Evolutionary conservation across 2,797 vertebrate species (phyloP), one percentile per base, ranked within the genome.

Genomic region (Zalophus californianus): DNA sequence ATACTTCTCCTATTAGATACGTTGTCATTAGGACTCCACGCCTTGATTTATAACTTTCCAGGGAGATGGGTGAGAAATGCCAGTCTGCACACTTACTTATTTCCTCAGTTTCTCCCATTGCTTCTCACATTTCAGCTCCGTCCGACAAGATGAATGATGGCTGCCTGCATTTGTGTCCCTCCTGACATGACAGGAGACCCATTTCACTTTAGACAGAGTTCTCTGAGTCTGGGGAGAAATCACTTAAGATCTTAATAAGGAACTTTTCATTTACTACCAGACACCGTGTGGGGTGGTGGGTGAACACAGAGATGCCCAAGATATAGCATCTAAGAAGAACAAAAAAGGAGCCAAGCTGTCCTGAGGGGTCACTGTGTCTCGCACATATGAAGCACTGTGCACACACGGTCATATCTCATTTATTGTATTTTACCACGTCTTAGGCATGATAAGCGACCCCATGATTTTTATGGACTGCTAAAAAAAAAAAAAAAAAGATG

Each of bases 351-450:
- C 41, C 50, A 13, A 52, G 23, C 72, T 64, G 1, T 32, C 20
- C 32, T 0, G 0, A 60, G 35, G 11, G 27, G 18, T 70, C 35
- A 8, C 41, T 3, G 0, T 38, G 32, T 23, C 68, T 35, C 2
- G 0, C 2, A 25, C 44, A 29, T 10, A 2, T 10, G 8, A 27
- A 52, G 14, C 7, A 12, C 15, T 8, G 48, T 15, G 21, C 5
- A 68, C 5, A 68, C 27, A 18, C 1, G 0, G 32, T 1, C 0
- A 60, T n/a, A 7, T 50, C 58, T 77, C 83, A 2, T 62, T 60
- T 60, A n/a, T 78, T 12, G 1, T 56, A 2, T 66, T 79, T 77
- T 35, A n/a, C n/a, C 38, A 21, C 16, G 4, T 91, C 48, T 56
- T 25, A 68, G 72, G 48, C 7, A 5, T 68, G 56, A 48, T 10